phyloP scores from a whole-genome alignment of 2,797 vertebrate genomes.

The Serranus cabrilla region DNA sequence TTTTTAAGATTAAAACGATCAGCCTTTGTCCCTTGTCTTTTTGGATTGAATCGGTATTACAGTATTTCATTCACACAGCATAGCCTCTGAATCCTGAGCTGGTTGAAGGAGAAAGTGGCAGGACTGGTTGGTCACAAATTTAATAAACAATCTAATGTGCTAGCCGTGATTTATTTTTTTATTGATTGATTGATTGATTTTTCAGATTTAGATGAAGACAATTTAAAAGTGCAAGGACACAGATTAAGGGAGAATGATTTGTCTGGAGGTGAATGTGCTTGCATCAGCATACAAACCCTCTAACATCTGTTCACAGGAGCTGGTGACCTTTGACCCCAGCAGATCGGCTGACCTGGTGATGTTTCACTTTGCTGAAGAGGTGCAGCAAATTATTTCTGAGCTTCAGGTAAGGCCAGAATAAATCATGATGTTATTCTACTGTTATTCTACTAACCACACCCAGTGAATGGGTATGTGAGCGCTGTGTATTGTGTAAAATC shows the following conservation, averaged over 20 bases:
- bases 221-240: background rate
- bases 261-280: background rate
- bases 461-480: too few relatives aligned
- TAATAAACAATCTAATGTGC: too few relatives aligned
- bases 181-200: background rate
- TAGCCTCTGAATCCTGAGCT: background rate
- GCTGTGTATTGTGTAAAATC: too few relatives aligned
- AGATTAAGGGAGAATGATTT: background rate
- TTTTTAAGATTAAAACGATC: too few relatives aligned
- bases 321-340: constrained; percentile 89
- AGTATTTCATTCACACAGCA: background rate
- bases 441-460: too few relatives aligned
- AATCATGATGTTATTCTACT: background rate
- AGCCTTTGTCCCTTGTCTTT: too few relatives aligned
- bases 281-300: background rate
- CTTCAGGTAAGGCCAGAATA: constrained; percentile 85
- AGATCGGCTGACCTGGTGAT: constrained; percentile 93
- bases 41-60: background rate
- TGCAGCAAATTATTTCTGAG: constrained; percentile 88
- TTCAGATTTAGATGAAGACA: background rate
- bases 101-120: background rate
- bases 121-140: background rate
- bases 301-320: constrained; percentile 82
- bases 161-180: background rate
- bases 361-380: constrained; percentile 89